Percentiles rank a stretch among this genome's conserved stretches.
phyloP scores from a whole-genome alignment of 2,888 invertebrate genomes.

The Antitype chi region DNA sequence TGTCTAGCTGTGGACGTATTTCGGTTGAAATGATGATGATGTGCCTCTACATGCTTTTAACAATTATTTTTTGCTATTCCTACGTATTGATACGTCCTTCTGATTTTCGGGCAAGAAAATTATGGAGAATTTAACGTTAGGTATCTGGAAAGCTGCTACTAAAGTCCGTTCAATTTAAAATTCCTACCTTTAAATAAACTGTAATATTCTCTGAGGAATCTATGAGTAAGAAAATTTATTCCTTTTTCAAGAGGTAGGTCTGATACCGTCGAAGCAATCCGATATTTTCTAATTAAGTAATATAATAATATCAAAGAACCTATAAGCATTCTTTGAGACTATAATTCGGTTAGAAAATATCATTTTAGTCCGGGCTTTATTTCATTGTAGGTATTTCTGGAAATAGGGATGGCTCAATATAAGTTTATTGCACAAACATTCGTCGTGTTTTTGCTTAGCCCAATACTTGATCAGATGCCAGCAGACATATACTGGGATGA shows the following conservation, averaged over 20 bases:
- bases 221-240: slow-evolving; percentile 2
- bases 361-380: slow-evolving; percentile 27
- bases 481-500: slow-evolving; percentile 46
- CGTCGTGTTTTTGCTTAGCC: slow-evolving; percentile 62
- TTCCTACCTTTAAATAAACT: not conserved
- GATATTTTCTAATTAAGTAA: slow-evolving; percentile 25
- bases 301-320: slow-evolving; percentile 15
- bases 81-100: not conserved
- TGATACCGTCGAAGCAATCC: not conserved
- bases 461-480: slow-evolving; percentile 72
- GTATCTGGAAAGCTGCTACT: not conserved
- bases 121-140: not conserved
- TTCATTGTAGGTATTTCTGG: slow-evolving; percentile 25
- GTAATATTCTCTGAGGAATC: not conserved
- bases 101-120: not conserved
- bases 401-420: slow-evolving; percentile 47
- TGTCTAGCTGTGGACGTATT: too few relatives aligned
- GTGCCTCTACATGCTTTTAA: too few relatives aligned
- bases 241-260: not conserved
- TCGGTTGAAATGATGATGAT: too few relatives aligned
- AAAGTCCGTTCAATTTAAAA: not conserved
- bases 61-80: too few relatives aligned
- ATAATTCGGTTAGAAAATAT: not conserved
- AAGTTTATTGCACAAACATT: slow-evolving; percentile 60
- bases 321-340: slow-evolving; percentile 4